phyloP scores from a whole-genome alignment of 2,797 vertebrate species.

The Tangara arthus region DNA sequence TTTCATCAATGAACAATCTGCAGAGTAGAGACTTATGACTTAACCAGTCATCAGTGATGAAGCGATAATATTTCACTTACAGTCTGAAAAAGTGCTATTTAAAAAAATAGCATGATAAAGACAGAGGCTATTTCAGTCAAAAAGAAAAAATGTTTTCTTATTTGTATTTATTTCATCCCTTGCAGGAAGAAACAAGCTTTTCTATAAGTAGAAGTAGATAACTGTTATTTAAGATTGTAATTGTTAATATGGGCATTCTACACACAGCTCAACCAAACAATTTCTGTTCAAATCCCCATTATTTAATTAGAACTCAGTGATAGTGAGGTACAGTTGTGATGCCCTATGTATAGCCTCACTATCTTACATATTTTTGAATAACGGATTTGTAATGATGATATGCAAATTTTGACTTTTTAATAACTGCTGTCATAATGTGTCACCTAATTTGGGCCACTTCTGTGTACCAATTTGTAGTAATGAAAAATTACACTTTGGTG shows the following conservation, averaged over 20 bases:
- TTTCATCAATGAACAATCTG: slow-evolving; percentile 65
- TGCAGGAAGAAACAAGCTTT: background rate
- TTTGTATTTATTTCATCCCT: background rate
- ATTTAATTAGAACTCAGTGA: slow-evolving; percentile 17
- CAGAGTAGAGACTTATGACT: slow-evolving; percentile 48
- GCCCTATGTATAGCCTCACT: background rate
- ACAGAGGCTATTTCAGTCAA: slow-evolving; percentile 13
- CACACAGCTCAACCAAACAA: background rate
- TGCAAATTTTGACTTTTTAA: slow-evolving; percentile 32
- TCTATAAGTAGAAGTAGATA: background rate
- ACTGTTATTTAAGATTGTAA: background rate
- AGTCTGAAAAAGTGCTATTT: slow-evolving; percentile 45
- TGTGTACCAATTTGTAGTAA: background rate
- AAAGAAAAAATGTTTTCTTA: background rate
- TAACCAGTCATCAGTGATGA: slow-evolving; percentile 59
- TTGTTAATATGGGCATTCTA: background rate
- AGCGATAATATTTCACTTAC: slow-evolving; percentile 59
- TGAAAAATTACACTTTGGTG: background rate
- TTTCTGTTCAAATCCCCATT: background rate
- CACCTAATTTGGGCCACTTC: background rate
- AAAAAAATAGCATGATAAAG: slow-evolving; percentile 38
- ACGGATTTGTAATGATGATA: background rate
- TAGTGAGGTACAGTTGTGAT: background rate
- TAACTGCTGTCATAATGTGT: background rate
- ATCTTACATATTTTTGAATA: slow-evolving; percentile 29